A percentile compares a stretch with the other conserved stretches of the same genome.
These are phyloP conservation scores for Asarcornis scutulata DNA, from an alignment of 2,113 vertebrate genomes.

Conservation along the genomic window DNA sequence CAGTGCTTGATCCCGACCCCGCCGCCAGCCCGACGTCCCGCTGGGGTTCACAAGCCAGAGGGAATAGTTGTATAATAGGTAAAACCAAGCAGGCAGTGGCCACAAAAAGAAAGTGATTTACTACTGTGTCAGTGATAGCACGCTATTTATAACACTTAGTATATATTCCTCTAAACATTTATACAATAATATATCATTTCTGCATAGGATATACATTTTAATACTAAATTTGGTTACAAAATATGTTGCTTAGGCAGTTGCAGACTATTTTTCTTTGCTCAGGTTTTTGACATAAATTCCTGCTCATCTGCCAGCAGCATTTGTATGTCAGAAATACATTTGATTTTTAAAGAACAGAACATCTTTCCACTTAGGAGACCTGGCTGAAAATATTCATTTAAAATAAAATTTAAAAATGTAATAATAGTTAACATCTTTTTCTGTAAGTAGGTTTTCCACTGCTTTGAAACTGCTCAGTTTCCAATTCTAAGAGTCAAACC, in stretches of 20 bases:
- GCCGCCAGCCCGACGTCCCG: neutral
- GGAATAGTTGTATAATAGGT: conserved; percentile 40
- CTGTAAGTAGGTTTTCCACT: neutral
- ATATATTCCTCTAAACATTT: conserved; percentile 53
- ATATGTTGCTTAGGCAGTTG: conserved; percentile 33
- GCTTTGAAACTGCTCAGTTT: neutral
- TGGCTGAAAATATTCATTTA: neutral
- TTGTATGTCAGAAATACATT: conserved; percentile 41
- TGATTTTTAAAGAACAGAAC: conserved; percentile 58
- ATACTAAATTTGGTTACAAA: conserved; percentile 51
- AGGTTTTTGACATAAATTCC: conserved; percentile 48
- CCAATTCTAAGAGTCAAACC: neutral
- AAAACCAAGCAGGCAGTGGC: neutral
- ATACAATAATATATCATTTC: conserved; percentile 51
- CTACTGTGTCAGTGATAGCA: conserved; percentile 17
- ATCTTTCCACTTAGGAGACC: neutral
- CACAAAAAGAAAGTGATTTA: conserved; percentile 59
- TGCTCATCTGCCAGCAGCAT: conserved; percentile 44
- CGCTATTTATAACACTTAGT: conserved; percentile 47
- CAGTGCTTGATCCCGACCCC: neutral
- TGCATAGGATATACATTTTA: conserved; percentile 51
- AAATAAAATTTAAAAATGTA: neutral
- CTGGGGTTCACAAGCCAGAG: neutral
- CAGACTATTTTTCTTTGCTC: conserved; percentile 30
- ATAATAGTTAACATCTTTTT: neutral